Evolutionary conservation across 2,113 vertebrate species (phyloP), one percentile per base, ranked within the genome.

Genomic region (Bungarus multicinctus): DNA sequence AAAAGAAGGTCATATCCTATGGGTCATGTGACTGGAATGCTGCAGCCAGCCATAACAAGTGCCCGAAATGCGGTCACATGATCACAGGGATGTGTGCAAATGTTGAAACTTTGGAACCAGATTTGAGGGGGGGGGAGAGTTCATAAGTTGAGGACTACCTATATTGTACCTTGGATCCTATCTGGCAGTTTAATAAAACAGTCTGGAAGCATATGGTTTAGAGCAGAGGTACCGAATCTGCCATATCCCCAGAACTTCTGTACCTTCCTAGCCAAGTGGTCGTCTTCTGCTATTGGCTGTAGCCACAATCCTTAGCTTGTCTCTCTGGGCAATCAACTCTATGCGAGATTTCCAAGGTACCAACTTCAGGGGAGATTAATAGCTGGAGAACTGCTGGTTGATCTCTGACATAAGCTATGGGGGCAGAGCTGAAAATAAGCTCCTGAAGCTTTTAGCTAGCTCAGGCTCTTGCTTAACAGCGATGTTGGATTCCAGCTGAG

Each of bases 351-450:
- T 88, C 91, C 94, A 93, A 12, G 47, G 47, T 94, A 58, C 93
- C 92, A 94, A 92, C 89, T 85, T 58, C 52, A 45, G 87, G n/a
- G 45, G 57, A 92, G 92, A 52, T 47, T 92, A 2, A 1, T 22
- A 11, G 20, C n/a, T 89, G 85, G 22, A 55, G 89, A 57, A 16
- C 18, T 34, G 93, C 8, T 60, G 74, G 85, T 64, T 5, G 0
- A 6, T 85, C 14, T 11, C 20, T 93, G 94, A 93, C 95, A 92
- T 47, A 50, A 86, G 34, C 93, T 92, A 86, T 88, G 20, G n/a
- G 58, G 92, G 90, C 18, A 85, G 55, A 45, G 43, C 1, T 39
- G 0, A 92, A 91, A 91, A 64, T 81, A 2, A 47, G n/a, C 57
- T 86, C 50, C 88, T 93, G 87, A 52, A 16, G 52, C 85, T 89